Percentiles rank a stretch among this genome's conserved stretches.
phyloP scores from a whole-genome alignment of 1,140 invertebrate genomes.

The Drosophila kanapiae region DNA sequence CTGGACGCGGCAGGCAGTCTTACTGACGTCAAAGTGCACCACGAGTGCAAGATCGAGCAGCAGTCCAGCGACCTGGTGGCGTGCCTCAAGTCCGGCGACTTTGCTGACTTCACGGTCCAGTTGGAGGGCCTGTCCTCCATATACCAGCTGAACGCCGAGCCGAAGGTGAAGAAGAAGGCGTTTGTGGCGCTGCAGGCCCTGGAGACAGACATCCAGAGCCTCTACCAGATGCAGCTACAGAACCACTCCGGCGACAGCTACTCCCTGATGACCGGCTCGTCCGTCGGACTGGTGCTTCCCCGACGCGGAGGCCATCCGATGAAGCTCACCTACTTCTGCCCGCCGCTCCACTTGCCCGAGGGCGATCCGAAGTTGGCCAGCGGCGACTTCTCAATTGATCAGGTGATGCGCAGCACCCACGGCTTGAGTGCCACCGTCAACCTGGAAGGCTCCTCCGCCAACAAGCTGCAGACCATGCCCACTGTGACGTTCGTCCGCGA shows the following conservation, averaged over 20 bases:
- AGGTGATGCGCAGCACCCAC: slow-evolving; percentile 62
- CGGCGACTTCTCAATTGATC: slow-evolving; percentile 59
- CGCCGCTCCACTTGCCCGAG: slow-evolving; percentile 60
- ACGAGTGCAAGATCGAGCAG: slow-evolving; percentile 85
- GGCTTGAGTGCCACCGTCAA: slow-evolving; percentile 95
- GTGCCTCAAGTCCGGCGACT: slow-evolving; percentile 93
- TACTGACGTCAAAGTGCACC: slow-evolving; percentile 93
- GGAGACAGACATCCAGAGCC: slow-evolving; percentile 94
- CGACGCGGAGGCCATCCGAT: slow-evolving; percentile 94
- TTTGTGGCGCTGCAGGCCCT: slow-evolving; percentile 96
- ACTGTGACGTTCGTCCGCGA: slow-evolving; percentile 91
- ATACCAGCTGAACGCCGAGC: slow-evolving; percentile 97
- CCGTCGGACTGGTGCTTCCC: slow-evolving; percentile 93
- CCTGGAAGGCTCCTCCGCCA: slow-evolving; percentile 94
- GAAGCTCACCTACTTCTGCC: slow-evolving; percentile 96
- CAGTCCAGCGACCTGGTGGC: slow-evolving; percentile 91
- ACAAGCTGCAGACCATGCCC: slow-evolving; percentile 94
- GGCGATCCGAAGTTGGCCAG: slow-evolving; percentile 34
- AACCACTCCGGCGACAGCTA: slow-evolving; percentile 88
- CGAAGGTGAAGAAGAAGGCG: slow-evolving; percentile 97
- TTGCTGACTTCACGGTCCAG: slow-evolving; percentile 96
- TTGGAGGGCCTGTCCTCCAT: slow-evolving; percentile 96
- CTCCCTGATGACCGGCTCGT: slow-evolving; percentile 94
- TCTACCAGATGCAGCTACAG: slow-evolving; percentile 91
- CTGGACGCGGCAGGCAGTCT: slow-evolving; percentile 93